phyloP scores from a whole-genome alignment of 2,113 vertebrate genomes.

The Xiphias gladius region DNA sequence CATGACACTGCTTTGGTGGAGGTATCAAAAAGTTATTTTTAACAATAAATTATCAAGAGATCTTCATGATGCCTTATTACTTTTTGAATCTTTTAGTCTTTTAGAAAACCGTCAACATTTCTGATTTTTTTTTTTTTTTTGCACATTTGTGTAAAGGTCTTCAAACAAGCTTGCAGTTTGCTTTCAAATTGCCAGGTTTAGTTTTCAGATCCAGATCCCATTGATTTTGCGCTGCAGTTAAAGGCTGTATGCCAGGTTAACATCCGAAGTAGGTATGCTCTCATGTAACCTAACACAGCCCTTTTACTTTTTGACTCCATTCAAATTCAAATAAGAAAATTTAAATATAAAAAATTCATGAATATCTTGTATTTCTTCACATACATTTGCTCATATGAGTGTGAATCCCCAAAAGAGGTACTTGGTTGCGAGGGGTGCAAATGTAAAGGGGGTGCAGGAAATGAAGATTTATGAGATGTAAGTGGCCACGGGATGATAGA shows the following conservation, averaged over 20 bases:
- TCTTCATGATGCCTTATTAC: conserved; percentile 22
- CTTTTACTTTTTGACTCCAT: background rate
- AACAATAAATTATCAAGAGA: conserved; percentile 37
- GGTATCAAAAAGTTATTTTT: conserved; percentile 18
- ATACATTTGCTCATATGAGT: background rate
- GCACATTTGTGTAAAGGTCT: conserved; percentile 7
- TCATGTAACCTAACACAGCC: conserved; percentile 20
- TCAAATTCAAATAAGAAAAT: background rate
- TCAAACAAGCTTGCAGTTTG: conserved; percentile 13
- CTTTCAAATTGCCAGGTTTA: conserved; percentile 10
- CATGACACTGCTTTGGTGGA: background rate
- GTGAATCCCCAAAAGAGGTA: background rate
- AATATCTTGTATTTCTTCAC: background rate
- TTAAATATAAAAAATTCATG: background rate
- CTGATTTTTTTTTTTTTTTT: background rate
- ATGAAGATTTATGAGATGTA: conserved; percentile 67
- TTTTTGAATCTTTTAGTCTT: background rate
- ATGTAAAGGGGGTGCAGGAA: conserved; percentile 14
- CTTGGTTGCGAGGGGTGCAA: background rate
- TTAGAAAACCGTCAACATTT: conserved; percentile 8
- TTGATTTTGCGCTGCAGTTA: conserved; percentile 5
- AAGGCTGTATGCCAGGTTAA: conserved; percentile 20
- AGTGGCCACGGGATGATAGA: conserved; percentile 43
- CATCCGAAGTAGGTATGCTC: conserved; percentile 8
- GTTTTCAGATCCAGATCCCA: conserved; percentile 35